These are phyloP conservation scores for Nephila pilipes DNA, from an alignment of 1,140 invertebrate genomes.

Conservation along the genomic window DNA sequence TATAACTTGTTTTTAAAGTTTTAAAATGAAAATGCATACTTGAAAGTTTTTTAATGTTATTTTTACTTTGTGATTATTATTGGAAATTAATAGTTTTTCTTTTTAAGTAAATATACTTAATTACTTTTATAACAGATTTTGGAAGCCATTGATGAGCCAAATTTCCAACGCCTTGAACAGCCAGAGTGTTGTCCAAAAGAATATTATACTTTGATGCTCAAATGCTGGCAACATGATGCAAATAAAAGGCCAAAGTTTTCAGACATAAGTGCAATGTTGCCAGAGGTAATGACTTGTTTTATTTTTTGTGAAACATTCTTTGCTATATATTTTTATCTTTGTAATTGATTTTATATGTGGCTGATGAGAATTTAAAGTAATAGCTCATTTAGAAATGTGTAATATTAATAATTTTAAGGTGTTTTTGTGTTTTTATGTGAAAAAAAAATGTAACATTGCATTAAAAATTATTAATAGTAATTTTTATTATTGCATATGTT, in stretches of 20 bases:
- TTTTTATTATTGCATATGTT: no score
- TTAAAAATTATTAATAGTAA: no score
- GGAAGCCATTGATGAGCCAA: conserved; percentile 96
- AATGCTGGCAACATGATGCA: conserved; percentile 88
- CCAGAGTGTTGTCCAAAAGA: conserved; percentile 97
- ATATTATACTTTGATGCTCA: conserved; percentile 95
- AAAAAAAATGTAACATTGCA: no score
- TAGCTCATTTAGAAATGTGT: no score
- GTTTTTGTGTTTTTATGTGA: no score
- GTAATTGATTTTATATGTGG: not conserved
- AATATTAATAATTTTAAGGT: no score
- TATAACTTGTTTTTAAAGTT: no score
- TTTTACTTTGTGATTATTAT: not conserved
- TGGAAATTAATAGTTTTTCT: not conserved
- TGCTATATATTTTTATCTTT: not conserved
- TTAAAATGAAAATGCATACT: no score
- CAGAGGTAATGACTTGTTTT: conserved; percentile 84
- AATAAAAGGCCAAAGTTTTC: conserved; percentile 94
- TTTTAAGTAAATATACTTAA: not conserved
- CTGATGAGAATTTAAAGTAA: no score
- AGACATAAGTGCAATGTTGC: conserved; percentile 90
- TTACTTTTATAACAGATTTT: conserved; percentile 88
- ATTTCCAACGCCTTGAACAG: conserved; percentile 90
- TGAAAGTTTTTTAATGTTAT: no score
- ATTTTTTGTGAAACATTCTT: not conserved